A percentile compares a stretch with the other conserved stretches of the same genome.
Conservation (phyloP, 2,113 vertebrate species). For the Chelonoidis abingdonii region DNA sequence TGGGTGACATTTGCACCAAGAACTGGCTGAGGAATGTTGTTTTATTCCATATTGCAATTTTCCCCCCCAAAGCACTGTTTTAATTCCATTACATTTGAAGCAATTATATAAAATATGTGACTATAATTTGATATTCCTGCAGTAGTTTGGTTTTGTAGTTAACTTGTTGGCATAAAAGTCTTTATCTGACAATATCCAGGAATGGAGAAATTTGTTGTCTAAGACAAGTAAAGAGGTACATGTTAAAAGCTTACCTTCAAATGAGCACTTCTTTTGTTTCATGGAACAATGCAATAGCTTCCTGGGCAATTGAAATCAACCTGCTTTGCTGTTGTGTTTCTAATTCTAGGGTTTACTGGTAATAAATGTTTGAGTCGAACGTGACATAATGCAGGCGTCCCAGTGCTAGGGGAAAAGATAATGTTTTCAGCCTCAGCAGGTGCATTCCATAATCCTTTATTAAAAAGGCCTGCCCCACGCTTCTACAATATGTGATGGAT, state of each 20-base stretch:
- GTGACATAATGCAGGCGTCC: conserved; percentile 56
- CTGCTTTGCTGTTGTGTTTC: conserved; percentile 27
- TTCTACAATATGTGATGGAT: conserved; percentile 52
- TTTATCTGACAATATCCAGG: conserved; percentile 72
- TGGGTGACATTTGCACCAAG: not conserved
- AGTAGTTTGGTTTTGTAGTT: conserved; percentile 79
- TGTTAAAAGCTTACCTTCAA: conserved; percentile 68
- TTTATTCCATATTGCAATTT: conserved; percentile 15
- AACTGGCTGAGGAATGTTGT: not conserved
- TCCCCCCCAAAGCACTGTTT: conserved; percentile 29
- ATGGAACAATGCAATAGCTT: conserved; percentile 51
- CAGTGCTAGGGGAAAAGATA: conserved; percentile 53
- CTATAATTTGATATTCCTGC: conserved; percentile 59
- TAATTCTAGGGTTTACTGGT: conserved; percentile 57
- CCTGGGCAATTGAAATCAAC: conserved; percentile 67
- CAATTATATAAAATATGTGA: conserved; percentile 47
- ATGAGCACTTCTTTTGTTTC: conserved; percentile 61
- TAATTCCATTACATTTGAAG: conserved; percentile 68
- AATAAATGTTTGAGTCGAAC: conserved; percentile 68
- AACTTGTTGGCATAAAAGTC: conserved; percentile 77
- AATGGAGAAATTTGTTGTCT: conserved; percentile 58
- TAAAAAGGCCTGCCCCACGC: conserved; percentile 70
- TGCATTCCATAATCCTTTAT: conserved; percentile 73
- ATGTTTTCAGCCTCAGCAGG: conserved; percentile 71
- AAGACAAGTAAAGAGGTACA: conserved; percentile 54